Evolutionary conservation across 2,888 invertebrate genomes (phyloP).

Genomic region (Baccha elongata): DNA sequence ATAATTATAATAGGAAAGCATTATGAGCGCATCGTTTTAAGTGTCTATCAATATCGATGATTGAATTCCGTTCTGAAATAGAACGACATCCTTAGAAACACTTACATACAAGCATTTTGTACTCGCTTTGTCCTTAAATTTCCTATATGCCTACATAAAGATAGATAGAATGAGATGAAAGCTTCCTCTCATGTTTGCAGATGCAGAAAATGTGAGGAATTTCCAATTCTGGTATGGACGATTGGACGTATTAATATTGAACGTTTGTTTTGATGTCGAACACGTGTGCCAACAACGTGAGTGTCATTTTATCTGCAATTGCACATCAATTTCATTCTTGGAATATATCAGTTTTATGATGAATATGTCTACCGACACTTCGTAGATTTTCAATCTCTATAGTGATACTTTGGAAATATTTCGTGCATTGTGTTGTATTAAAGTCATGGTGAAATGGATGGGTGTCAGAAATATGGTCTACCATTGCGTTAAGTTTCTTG

Average conservation of each 20-base stretch:
- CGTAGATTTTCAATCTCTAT: too few species aligned
- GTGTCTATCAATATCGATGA: neutral
- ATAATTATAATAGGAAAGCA: neutral
- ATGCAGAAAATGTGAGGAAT: neutral
- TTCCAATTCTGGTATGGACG: neutral
- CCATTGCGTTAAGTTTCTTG: too few species aligned
- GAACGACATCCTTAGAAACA: neutral
- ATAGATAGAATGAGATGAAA: neutral
- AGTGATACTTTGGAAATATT: too few species aligned
- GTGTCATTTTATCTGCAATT: conserved; percentile 2
- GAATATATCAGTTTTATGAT: neutral
- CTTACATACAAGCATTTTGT: neutral
- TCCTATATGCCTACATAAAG: neutral
- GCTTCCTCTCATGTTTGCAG: neutral
- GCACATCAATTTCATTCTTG: conserved; percentile 22
- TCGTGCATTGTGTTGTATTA: too few species aligned
- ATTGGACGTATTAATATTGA: neutral
- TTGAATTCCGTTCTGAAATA: neutral
- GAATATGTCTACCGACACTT: too few species aligned
- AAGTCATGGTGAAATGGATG: too few species aligned
- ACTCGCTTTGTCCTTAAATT: neutral
- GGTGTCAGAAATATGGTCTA: too few species aligned
- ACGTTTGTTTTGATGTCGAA: conserved; percentile 2
- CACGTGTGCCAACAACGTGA: neutral
- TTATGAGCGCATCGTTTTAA: conserved; percentile 6